Evolutionary conservation across 64 coral and sea anemone species (phyloP).

Genomic region (Montipora capricornis): DNA sequence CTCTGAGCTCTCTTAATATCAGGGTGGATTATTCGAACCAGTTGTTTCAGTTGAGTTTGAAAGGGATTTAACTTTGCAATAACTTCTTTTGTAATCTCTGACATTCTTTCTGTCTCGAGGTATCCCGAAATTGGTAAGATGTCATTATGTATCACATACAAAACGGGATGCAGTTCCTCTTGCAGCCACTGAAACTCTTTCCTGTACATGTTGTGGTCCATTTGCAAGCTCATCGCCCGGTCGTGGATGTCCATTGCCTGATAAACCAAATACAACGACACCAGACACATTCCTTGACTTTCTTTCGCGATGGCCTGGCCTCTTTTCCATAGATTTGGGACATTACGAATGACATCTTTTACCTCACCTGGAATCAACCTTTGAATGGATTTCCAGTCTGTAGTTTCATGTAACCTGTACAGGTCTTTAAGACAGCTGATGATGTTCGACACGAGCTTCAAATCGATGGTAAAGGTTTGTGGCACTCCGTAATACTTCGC

Average conservation of each 20-base stretch:
- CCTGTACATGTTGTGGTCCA: background rate
- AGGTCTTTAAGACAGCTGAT: constrained; percentile 11
- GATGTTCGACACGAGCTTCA: background rate
- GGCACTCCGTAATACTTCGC: background rate
- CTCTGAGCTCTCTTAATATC: background rate
- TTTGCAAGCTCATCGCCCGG: background rate
- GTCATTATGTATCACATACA: background rate
- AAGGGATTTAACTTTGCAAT: background rate
- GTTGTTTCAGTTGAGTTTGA: background rate
- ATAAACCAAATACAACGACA: background rate
- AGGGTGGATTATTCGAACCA: background rate
- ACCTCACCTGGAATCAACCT: background rate
- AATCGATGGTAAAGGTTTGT: background rate
- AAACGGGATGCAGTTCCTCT: background rate
- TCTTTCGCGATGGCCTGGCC: background rate
- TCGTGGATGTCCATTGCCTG: background rate
- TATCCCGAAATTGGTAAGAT: background rate
- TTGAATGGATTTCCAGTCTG: background rate
- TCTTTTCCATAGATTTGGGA: background rate
- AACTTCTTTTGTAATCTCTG: background rate
- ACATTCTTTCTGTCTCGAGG: background rate
- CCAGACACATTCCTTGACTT: background rate
- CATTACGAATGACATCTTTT: background rate
- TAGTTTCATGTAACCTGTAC: background rate
- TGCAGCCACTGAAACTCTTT: constrained; percentile 14